phyloP scores from a whole-genome alignment of 2,113 vertebrate genomes.

The Parotia lawesii region DNA sequence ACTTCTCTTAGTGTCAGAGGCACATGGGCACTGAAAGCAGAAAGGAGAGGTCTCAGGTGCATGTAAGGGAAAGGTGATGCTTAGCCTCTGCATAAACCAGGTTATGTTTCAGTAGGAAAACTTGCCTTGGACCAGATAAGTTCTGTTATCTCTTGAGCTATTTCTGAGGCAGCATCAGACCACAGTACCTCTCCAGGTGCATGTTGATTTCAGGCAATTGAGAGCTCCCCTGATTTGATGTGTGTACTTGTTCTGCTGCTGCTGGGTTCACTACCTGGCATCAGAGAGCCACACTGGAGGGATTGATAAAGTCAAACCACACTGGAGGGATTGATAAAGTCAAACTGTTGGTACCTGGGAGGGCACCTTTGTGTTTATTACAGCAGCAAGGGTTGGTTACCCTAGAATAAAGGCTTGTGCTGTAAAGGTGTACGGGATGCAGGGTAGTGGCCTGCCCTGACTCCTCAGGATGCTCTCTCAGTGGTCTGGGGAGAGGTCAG shows the following conservation, averaged over 20 bases:
- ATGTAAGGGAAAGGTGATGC: neutral
- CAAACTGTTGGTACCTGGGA: neutral
- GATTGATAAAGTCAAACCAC: neutral
- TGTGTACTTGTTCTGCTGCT: neutral
- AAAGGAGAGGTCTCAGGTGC: neutral
- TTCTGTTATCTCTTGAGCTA: neutral
- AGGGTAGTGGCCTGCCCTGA: neutral
- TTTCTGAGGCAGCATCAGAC: neutral
- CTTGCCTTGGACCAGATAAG: neutral
- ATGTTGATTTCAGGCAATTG: neutral
- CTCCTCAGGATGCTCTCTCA: neutral
- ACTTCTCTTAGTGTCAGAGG: neutral
- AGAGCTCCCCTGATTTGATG: neutral
- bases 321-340: neutral
- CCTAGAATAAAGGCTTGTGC: neutral
- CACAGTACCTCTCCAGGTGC: neutral
- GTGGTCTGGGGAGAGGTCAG: neutral
- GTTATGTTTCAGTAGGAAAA: conserved; percentile 39
- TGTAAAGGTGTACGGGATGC: neutral
- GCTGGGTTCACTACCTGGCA: neutral
- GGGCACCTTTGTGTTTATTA: neutral
- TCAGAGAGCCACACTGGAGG: neutral
- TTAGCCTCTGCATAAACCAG: neutral
- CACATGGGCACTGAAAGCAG: neutral
- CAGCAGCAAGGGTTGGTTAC: neutral